Conservation (phyloP, 2,797 vertebrate species). For the Pipistrellus pygmaeus region DNA sequence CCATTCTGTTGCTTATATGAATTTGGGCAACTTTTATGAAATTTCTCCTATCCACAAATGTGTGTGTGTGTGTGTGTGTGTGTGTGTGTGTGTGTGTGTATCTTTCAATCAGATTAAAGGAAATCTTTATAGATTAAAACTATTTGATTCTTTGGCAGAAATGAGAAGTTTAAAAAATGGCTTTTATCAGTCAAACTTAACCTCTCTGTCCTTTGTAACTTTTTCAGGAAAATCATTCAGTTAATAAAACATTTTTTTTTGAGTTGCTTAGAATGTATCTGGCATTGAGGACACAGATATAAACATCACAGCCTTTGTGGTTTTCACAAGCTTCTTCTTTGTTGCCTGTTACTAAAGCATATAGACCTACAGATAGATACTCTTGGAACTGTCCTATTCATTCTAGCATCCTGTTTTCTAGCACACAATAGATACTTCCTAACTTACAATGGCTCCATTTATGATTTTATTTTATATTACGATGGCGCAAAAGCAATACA, state of each 20-base stretch:
- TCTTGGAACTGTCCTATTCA: neutral
- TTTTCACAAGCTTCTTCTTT: neutral
- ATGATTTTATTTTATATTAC: neutral
- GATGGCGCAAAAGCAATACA: neutral
- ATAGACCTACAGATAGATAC: neutral
- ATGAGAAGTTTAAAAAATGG: neutral
- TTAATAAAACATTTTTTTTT: neutral
- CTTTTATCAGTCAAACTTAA: neutral
- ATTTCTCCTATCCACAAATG: neutral
- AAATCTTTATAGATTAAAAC: neutral
- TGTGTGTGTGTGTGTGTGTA: neutral
- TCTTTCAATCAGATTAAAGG: neutral
- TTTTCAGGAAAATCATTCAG: neutral
- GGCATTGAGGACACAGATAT: neutral
- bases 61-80: neutral
- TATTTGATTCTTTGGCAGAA: neutral
- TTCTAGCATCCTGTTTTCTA: neutral
- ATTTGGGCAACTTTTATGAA: neutral
- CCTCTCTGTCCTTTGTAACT: neutral
- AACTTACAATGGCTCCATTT: neutral
- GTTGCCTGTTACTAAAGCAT: neutral
- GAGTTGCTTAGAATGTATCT: neutral
- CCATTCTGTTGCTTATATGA: neutral
- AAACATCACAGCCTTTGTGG: neutral
- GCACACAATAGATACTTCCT: neutral